Percentiles rank a stretch among this genome's conserved stretches.
phyloP scores from a whole-genome alignment of 2,888 invertebrate species.

The Cyaniris semiargus region DNA sequence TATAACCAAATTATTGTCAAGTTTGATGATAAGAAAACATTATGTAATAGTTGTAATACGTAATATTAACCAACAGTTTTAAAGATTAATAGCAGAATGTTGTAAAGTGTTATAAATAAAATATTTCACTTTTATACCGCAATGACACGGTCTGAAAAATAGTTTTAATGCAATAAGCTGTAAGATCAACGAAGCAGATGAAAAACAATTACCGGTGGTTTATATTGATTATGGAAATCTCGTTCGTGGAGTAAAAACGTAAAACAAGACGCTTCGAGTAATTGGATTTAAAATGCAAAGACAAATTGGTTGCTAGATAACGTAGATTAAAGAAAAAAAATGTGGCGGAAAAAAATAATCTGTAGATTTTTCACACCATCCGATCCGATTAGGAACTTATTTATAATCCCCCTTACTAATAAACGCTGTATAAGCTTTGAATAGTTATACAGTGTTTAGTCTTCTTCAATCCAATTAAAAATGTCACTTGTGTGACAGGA shows the following conservation, averaged over 20 bases:
- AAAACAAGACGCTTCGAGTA: not conserved
- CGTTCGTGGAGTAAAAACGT: not conserved
- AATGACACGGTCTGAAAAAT: not conserved
- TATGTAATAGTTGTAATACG: too few relatives aligned
- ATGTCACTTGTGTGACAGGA: too few relatives aligned
- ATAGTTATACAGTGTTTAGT: too few relatives aligned
- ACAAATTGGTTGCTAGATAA: not conserved
- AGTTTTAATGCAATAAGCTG: not conserved
- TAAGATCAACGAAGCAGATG: not conserved
- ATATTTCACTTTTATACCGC: too few relatives aligned
- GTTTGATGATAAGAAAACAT: too few relatives aligned
- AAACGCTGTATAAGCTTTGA: too few relatives aligned
- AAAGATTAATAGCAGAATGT: too few relatives aligned
- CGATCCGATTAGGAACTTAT: not conserved
- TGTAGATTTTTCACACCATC: not conserved
- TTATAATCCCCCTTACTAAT: too few relatives aligned
- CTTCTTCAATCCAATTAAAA: too few relatives aligned
- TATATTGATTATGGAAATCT: slow-evolving; percentile 8
- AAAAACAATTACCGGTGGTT: slow-evolving; percentile 4
- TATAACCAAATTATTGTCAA: too few relatives aligned
- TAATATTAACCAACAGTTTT: too few relatives aligned
- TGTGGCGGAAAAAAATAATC: not conserved
- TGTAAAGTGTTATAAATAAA: too few relatives aligned
- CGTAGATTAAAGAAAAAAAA: not conserved
- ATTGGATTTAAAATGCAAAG: slow-evolving; percentile 25